These are phyloP conservation scores for Neopelma chrysocephalum DNA, from an alignment of 2,797 vertebrate genomes.

Conservation along the genomic window DNA sequence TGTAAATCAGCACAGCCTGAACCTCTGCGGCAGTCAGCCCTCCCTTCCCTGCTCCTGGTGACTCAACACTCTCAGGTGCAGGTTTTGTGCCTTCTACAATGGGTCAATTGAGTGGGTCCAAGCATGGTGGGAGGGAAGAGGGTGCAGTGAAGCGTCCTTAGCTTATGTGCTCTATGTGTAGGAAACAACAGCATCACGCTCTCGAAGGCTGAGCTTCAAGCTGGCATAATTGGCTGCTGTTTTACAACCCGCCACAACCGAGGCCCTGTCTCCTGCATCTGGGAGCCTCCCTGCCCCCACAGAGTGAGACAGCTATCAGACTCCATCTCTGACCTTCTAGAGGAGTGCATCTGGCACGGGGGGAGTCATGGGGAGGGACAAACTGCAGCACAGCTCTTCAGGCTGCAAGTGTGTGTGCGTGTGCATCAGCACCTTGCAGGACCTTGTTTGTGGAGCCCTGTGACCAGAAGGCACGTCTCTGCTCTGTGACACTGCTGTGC, in stretches of 20 bases:
- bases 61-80: neutral
- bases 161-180: neutral
- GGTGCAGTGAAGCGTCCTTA: neutral
- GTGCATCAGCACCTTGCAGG: neutral
- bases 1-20: neutral
- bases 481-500: neutral
- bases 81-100: neutral
- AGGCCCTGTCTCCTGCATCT: neutral
- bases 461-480: neutral
- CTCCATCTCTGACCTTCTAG: neutral
- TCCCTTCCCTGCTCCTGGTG: neutral
- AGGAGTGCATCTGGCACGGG: neutral
- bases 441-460: neutral
- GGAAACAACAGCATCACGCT: neutral
- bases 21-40: neutral
- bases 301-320: neutral
- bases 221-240: neutral
- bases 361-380: neutral
- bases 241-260: neutral
- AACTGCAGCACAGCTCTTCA: neutral
- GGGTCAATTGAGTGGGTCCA: neutral
- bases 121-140: rapidly evolving
- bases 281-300: neutral
- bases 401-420: neutral
- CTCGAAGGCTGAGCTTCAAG: neutral